Base-by-base conservation (phyloP, 1,140 invertebrate species). In the Steinernema khuongi region DNA sequence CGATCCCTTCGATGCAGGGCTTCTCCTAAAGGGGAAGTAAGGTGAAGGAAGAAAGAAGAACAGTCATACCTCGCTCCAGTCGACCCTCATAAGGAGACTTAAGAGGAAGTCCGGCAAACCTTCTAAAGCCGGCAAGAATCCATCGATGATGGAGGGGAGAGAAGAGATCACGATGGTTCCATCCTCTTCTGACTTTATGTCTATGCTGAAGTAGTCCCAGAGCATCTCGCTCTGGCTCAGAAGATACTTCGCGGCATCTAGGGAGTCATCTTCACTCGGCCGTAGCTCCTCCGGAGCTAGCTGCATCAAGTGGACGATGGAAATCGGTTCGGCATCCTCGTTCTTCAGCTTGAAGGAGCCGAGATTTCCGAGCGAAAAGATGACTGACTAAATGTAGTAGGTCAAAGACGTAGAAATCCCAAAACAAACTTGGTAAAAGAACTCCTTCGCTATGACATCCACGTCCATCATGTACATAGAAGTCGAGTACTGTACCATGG, bases 211-310 rank as follows among this genome's bases (percentile, higher is more conserved):
- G 31, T 74, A 74, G 36, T 74, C 70, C 19, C 72, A 26, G 30
- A 74, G 70, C 72, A 74, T 74, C 41, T 75, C 72, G n/a, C 68
- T 74, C 2, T 74, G 68, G 2, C 18, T 17, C 7, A 74, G 36
- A 14, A 74, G 26, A 19, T 74, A 30, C 26, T 71, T n/a, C 50
- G 70, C 70, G n/a, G 14, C 50, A 14, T 71, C 28, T 7, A 19
- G 14, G 7, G 50, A 60, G 71, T 71, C 50, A 17, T 71, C 50
- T 7, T 68, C 41, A 14, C 14, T 26, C 14, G 70, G 28, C 71
- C 50, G n/a, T 14, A 50, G 14, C 14, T 73, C 26, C 17, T 73
- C 71, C 11, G 18, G 19, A 7, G 19, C 4, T 31, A 72, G 26
- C 17, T n/a, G 17, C 22, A 75, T 17, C 31, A 74, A 2, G 0